These are phyloP conservation scores for Malacoraja senta DNA, from an alignment of 2,797 vertebrate genomes.

Conservation along the genomic window DNA sequence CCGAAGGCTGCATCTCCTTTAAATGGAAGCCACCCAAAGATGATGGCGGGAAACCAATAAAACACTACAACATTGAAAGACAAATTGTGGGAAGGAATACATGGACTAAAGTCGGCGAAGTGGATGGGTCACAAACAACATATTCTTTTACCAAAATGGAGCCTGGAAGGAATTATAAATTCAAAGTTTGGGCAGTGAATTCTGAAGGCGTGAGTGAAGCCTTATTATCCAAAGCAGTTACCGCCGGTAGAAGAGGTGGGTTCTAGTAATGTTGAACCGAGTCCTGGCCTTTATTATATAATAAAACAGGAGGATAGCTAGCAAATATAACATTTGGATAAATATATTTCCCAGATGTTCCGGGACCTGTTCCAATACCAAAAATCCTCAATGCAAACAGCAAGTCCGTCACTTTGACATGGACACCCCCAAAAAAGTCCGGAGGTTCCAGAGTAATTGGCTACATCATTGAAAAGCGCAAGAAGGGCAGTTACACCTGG, in stretches of 20 bases:
- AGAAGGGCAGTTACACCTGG: conserved; percentile 73
- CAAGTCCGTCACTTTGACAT: conserved; percentile 62
- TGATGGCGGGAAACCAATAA: conserved; percentile 67
- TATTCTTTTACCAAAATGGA: conserved; percentile 63
- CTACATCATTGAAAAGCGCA: conserved; percentile 73
- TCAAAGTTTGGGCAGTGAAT: conserved; percentile 68
- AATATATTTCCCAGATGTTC: conserved; percentile 56
- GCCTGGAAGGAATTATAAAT: conserved; percentile 68
- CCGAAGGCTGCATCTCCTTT: conserved; percentile 58
- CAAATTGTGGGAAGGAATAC: conserved; percentile 67
- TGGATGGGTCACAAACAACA: conserved; percentile 52
- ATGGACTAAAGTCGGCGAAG: conserved; percentile 71
- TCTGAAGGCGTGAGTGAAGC: conserved; percentile 65
- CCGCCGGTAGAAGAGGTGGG: conserved; percentile 71
- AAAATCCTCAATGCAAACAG: conserved; percentile 59
- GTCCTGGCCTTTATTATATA: background rate
- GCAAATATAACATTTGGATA: background rate
- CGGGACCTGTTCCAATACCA: conserved; percentile 65
- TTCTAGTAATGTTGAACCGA: too few species aligned
- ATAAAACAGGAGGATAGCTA: background rate
- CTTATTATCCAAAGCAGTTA: conserved; percentile 72
- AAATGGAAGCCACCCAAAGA: conserved; percentile 74
- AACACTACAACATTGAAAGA: conserved; percentile 68
- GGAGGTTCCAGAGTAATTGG: conserved; percentile 65
- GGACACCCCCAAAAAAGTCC: conserved; percentile 59